A percentile compares a stretch with the other conserved stretches of the same genome.
These are phyloP conservation scores for Euura lappo DNA, from an alignment of 1,140 invertebrate genomes.

Conservation along the genomic window DNA sequence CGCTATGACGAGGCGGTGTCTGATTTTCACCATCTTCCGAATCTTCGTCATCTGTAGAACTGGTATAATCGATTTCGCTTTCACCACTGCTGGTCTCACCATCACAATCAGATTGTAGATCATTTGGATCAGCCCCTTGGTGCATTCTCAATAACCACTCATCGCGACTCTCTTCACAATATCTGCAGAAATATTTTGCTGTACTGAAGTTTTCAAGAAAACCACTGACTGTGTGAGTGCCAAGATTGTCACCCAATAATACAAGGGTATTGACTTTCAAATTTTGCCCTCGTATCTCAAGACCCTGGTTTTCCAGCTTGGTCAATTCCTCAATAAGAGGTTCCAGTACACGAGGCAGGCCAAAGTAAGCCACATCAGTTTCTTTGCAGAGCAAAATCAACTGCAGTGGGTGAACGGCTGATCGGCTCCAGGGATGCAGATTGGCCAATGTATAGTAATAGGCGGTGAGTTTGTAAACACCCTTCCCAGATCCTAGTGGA, in stretches of 20 bases:
- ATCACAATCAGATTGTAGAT: neutral
- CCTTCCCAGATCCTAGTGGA: constrained; percentile 5
- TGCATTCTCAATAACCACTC: neutral
- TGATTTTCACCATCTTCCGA: neutral
- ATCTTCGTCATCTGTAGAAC: neutral
- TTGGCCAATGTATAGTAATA: constrained; percentile 14
- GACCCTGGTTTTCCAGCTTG: neutral
- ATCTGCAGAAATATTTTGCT: constrained; percentile 12
- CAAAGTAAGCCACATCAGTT: constrained; percentile 12
- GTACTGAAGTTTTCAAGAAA: constrained; percentile 13
- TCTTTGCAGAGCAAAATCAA: constrained; percentile 14
- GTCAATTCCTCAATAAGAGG: neutral
- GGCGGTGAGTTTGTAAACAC: constrained; percentile 13
- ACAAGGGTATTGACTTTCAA: neutral
- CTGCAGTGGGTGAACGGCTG: constrained; percentile 15
- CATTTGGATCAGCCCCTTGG: neutral
- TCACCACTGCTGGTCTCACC: neutral
- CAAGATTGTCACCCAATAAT: constrained; percentile 16
- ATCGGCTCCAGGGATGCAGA: constrained; percentile 16
- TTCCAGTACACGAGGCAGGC: neutral
- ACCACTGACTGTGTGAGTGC: constrained; percentile 12
- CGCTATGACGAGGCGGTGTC: neutral
- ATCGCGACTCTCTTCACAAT: constrained; percentile 9
- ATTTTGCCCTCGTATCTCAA: constrained; percentile 1
- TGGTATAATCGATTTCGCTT: neutral